A percentile compares a stretch with the other conserved stretches of the same genome.
Evolutionary conservation across 1,140 invertebrate species (phyloP).

Genomic region (Oryzaephilus surinamensis): DNA sequence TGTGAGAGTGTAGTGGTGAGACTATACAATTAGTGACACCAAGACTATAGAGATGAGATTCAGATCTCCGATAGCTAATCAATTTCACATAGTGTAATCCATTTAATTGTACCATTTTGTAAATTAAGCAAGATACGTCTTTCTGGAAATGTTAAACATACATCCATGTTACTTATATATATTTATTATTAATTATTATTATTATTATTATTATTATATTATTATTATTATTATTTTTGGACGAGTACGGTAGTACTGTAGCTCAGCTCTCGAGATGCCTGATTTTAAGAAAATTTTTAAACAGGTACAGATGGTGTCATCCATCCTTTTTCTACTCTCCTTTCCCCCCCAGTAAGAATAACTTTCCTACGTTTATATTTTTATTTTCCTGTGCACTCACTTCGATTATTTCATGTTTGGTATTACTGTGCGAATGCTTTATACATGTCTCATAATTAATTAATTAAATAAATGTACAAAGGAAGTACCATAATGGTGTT

Average conservation of each 20-base stretch:
- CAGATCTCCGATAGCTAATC: slow-evolving; percentile 27
- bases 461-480: slow-evolving; percentile 45
- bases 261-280: slow-evolving; percentile 22
- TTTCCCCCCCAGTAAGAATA: neutral
- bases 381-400: slow-evolving; percentile 29
- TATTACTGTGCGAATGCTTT: slow-evolving; percentile 47
- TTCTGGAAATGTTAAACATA: slow-evolving; percentile 38
- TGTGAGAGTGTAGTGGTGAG: slow-evolving; percentile 6
- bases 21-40: slow-evolving; percentile 1
- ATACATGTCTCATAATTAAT: slow-evolving; percentile 45
- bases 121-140: slow-evolving; percentile 36
- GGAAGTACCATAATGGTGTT: slow-evolving; percentile 40
- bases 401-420: slow-evolving; percentile 40
- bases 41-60: slow-evolving; percentile 11
- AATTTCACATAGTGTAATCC: slow-evolving; percentile 34
- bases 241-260: slow-evolving; percentile 25
- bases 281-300: too few species aligned
- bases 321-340: slow-evolving; percentile 15
- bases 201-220: slow-evolving; percentile 12
- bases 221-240: slow-evolving; percentile 33
- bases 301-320: slow-evolving; percentile 32
- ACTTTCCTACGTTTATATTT: too few species aligned
- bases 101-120: slow-evolving; percentile 38
- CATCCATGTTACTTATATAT: slow-evolving; percentile 38
- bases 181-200: slow-evolving; percentile 10